phyloP scores from a whole-genome alignment of 2,797 vertebrate species.

The Arremon aurantiirostris region DNA sequence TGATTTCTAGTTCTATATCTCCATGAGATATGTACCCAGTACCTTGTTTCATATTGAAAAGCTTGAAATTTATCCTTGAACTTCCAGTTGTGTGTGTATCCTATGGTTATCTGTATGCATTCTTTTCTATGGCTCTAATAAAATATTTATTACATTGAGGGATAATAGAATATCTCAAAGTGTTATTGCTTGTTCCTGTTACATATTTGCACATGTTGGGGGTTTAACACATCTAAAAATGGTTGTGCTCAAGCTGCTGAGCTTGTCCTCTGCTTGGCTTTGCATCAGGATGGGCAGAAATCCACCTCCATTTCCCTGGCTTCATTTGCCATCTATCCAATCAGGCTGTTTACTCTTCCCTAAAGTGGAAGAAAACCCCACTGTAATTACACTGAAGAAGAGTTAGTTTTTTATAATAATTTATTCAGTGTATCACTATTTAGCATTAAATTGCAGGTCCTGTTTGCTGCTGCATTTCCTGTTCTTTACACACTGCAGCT shows the following conservation, averaged over 20 bases:
- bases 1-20: constrained; percentile 80
- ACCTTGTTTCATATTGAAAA: constrained; percentile 98
- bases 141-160: constrained; percentile 74
- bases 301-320: neutral
- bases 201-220: neutral
- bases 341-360: neutral
- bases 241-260: neutral
- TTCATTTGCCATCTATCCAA: neutral
- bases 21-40: constrained; percentile 89
- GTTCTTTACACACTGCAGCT: neutral
- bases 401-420: neutral
- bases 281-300: neutral
- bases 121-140: constrained; percentile 80
- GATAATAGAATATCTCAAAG: neutral
- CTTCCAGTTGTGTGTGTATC: constrained; percentile 73
- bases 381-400: neutral
- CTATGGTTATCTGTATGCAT: constrained; percentile 81
- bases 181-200: neutral
- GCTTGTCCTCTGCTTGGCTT: neutral
- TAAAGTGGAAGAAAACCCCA: neutral
- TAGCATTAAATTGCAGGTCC: neutral
- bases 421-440: neutral
- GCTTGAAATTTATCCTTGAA: constrained; percentile 83
- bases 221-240: neutral
- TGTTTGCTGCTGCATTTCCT: neutral